phyloP scores from a whole-genome alignment of 2,797 vertebrate genomes.

The Balearica regulorum region DNA sequence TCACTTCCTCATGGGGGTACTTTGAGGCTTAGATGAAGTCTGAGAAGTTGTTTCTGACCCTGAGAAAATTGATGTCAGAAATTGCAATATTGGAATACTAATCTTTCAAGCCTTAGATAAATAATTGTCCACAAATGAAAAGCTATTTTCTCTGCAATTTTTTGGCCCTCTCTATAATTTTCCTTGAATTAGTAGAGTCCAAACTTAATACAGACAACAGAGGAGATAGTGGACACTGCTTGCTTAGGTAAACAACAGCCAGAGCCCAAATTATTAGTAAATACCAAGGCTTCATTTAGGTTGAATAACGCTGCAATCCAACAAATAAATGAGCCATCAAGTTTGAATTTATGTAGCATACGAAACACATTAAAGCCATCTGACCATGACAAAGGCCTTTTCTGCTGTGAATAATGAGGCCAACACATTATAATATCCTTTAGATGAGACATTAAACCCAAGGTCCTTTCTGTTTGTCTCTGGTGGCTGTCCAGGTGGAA shows the following conservation, averaged over 20 bases:
- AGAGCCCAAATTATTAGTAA: constrained; percentile 77
- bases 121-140: constrained; percentile 41
- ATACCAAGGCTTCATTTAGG: constrained; percentile 77
- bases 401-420: constrained; percentile 80
- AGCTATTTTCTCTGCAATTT: constrained; percentile 25
- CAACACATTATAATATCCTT: constrained; percentile 72
- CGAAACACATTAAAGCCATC: constrained; percentile 80
- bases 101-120: constrained; percentile 8
- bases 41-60: constrained; percentile 40
- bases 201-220: constrained; percentile 27
- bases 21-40: constrained; percentile 8
- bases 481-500: constrained; percentile 70
- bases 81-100: constrained; percentile 38
- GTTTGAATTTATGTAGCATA: constrained; percentile 83
- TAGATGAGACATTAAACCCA: constrained; percentile 73
- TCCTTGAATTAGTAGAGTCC: not conserved
- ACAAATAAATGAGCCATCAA: constrained; percentile 82
- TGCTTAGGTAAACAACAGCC: constrained; percentile 74
- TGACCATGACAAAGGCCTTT: constrained; percentile 82
- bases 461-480: constrained; percentile 75
- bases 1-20: constrained; percentile 22
- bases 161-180: not conserved
- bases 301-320: constrained; percentile 79
- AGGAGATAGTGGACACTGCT: constrained; percentile 54
- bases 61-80: constrained; percentile 44